Conservation (phyloP, 2,888 invertebrate species). For the Spisula solida region DNA sequence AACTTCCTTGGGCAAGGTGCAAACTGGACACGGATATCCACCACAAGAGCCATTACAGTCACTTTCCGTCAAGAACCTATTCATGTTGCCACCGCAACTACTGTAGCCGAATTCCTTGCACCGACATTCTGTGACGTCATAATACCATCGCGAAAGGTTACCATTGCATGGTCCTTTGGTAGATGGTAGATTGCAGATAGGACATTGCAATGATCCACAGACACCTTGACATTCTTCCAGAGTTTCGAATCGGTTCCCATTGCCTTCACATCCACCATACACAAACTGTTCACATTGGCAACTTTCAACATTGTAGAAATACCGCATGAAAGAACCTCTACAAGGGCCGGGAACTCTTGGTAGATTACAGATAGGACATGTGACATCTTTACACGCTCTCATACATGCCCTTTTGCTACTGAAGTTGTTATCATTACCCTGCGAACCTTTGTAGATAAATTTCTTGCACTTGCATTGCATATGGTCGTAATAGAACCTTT, state of each 20-base stretch:
- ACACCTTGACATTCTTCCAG: constrained; percentile 49
- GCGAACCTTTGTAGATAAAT: constrained; percentile 41
- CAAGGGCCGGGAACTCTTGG: constrained; percentile 58
- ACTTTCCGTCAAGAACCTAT: constrained; percentile 37
- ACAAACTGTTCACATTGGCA: constrained; percentile 88
- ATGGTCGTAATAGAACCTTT: constrained; percentile 39
- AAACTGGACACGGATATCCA: constrained; percentile 32
- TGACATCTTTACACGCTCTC: constrained; percentile 34
- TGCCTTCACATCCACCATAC: constrained; percentile 93
- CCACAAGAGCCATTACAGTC: constrained; percentile 43
- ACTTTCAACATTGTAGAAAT: constrained; percentile 54
- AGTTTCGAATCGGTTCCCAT: constrained; percentile 88
- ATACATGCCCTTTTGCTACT: constrained; percentile 27
- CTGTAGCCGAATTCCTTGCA: constrained; percentile 41
- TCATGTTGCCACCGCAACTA: constrained; percentile 48
- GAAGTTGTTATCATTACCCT: constrained; percentile 48
- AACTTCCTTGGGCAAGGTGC: background rate
- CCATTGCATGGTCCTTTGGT: constrained; percentile 43
- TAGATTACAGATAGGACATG: constrained; percentile 58
- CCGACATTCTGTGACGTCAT: constrained; percentile 23
- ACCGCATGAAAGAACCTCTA: constrained; percentile 48
- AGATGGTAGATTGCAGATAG: constrained; percentile 39
- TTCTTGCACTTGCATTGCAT: constrained; percentile 41
- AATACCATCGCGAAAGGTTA: constrained; percentile 35
- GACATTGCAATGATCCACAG: constrained; percentile 46